A percentile compares a stretch with the other conserved stretches of the same genome.
Conservation (phyloP, 2,797 vertebrate species). For the Aplochiton taeniatus region DNA sequence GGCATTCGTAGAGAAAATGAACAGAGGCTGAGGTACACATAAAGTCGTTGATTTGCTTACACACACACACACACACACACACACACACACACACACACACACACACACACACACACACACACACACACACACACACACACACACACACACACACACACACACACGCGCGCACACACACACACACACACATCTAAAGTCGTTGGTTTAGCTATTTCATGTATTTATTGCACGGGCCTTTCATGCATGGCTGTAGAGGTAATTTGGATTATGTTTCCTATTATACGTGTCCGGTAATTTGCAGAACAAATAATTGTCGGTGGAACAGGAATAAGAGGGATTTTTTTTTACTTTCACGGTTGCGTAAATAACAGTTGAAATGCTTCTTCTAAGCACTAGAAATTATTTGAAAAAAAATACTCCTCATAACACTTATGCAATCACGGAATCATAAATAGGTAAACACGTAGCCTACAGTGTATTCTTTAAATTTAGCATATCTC, state of each 20-base stretch:
- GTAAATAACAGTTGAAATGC: background rate
- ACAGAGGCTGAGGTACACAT: conserved; percentile 27
- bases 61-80: too few relatives aligned
- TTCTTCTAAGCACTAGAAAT: background rate
- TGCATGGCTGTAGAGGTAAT: conserved; percentile 56
- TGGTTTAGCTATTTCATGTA: conserved; percentile 58
- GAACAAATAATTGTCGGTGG: conserved; percentile 35
- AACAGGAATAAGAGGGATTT: background rate
- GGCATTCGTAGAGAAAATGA: conserved; percentile 39
- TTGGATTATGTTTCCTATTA: conserved; percentile 67
- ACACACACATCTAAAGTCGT: conserved; percentile 26
- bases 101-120: too few relatives aligned
- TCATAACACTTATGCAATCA: too few relatives aligned
- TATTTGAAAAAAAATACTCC: too few relatives aligned
- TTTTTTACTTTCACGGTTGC: conserved; percentile 4
- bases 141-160: too few relatives aligned
- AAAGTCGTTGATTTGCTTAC: conserved; percentile 56
- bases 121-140: too few relatives aligned
- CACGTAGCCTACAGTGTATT: too few relatives aligned
- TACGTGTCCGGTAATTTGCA: conserved; percentile 23
- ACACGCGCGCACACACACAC: too few relatives aligned
- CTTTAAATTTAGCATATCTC: too few relatives aligned
- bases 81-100: too few relatives aligned
- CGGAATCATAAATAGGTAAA: too few relatives aligned
- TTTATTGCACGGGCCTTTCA: conserved; percentile 52